Evolutionary conservation across 2,888 invertebrate species (phyloP), one percentile per base, ranked within the genome.

Genomic region (Cancer borealis): DNA sequence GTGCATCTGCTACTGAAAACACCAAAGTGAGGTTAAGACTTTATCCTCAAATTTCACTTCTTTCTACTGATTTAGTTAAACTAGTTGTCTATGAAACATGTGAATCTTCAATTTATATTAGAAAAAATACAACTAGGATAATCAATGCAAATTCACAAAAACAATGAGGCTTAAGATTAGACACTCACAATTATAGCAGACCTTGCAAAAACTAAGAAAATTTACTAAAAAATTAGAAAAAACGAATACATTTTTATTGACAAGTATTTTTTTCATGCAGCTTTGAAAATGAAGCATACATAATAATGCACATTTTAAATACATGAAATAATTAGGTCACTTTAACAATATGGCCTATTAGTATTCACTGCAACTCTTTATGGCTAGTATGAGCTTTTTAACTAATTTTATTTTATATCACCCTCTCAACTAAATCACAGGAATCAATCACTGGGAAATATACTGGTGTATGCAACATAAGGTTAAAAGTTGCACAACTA

Each of bases 361-460:
- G 66, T 73, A 73, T 21, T n/a, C 21, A 73, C n/a, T 73, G 6
- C 73, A 26, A 73, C 3, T 73, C 73, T 73, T 73, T 73, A 26
- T 26, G 73, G 73, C 73, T 73, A 73, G 73, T n/a, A 73, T 26
- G 73, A 26, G 73, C 73, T n/a, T 73, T 26, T 8, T 54, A 54
- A 54, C 14, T 54, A 12, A 54, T 54, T 14, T 73, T 73, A 73
- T n/a, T 10, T 26, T 73, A 73, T 26, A 73, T 73, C n/a, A 66
- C 66, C 26, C 26, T 73, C 73, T 26, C n/a, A 73, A 26, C 73
- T 73, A 73, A 73, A 73, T 73, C 73, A 73, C 73, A 73, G 73
- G n/a, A 73, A 73, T 73, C 73, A n/a, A 73, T 73, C 73, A 73
- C 73, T 73, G 73, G 73, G 73, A 26, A n/a, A 26, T 73, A 73